Base-by-base conservation (phyloP, 2,888 invertebrate species). In the Patella pellucida region DNA sequence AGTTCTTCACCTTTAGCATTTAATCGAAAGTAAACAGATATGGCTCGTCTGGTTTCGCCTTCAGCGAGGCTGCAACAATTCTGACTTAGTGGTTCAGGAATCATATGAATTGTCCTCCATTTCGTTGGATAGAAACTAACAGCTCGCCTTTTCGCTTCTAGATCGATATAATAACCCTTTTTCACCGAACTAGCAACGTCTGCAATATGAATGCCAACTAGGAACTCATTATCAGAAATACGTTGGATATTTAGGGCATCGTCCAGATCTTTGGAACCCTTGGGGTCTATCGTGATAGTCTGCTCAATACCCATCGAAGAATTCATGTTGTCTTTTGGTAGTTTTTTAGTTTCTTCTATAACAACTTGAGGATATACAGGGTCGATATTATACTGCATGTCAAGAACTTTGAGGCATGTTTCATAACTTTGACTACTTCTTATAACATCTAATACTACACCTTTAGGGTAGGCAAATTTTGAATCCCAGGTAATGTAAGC, bases 201-300 rank as follows among this genome's bases (percentile, higher is more conserved):
- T 52, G 84, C 79, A 75, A 84, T 82, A 69, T 83, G 82, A 3
- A 84, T 78, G 16, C 80, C 81, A 23, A 84, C 79, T 68, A 73
- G 67, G 54, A 71, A 81, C 7, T 74, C 72, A 56, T 76, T 72
- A 31, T 74, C 75, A 16, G 31, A 19, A 19, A 68, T 69, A 3
- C 27, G 9, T 27, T 75, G 74, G n/a, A 82, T 23, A 69, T 81
- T 81, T 14, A 83, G 41, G 16, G 81, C 83, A 77, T 83, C 82
- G 56, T 84, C 83, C 51, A 83, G 73, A 69, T 84, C 84, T 71
- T 76, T 77, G 1, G 82, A 78, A 19, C 75, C 77, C 41, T 56
- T 70, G 5, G 82, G 81, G 72, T 83, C 84, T 54, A 84, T 83
- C 52, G 84, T 83, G 72, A 84, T 82, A 3, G 72, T 74, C 15